Base-by-base conservation (phyloP, 2,888 invertebrate species). In the Drosophila setosimentum region DNA sequence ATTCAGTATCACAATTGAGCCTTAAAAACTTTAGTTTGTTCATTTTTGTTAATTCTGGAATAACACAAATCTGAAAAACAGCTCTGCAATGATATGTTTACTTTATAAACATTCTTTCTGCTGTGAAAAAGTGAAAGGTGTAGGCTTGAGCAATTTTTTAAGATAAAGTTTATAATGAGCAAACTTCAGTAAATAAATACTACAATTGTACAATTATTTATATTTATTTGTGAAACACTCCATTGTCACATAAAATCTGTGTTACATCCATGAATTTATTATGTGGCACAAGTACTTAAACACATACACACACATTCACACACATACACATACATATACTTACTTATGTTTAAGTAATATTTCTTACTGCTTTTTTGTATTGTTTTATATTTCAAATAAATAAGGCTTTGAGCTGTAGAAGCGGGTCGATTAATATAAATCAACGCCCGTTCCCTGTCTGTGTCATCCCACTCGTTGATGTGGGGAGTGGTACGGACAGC, bases 341-440 rank as follows among this genome's bases (percentile, higher is more conserved):
- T 57, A 24, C 13, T 27, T 21, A 24, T 21, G 24, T 42, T 37
- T 60, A 48, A 40, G 30, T 57, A 42, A 37, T 71, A 68, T 83
- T 73, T 75, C 65, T 70, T 72, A 68, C 61, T 45, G 62, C 51
- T 55, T 54, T 71, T 68, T 63, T 55, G 75, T 73, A 85, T 86
- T 83, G 78, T 82, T 80, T 82, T 70, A 64, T 65, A 53, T 73
- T 70, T 79, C 68, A 73, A 80, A 84, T 87, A 83, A 87, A 87
- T 87, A 87, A 87, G 77, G 80, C 83, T 73, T 77, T 82, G 80
- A 81, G 84, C 82, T 78, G 71, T 72, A 45, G 60, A 71, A 80
- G 73, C 82, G 73, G 73, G 59, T 77, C 85, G 85, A 85, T 87
- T 87, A 87, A 85, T 85, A 85, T 85, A 85, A 85, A 85, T 85